Percentiles rank a stretch among this genome's conserved stretches.
Conservation (phyloP, 2,888 invertebrate genomes). For the Thereva nobilitata region DNA sequence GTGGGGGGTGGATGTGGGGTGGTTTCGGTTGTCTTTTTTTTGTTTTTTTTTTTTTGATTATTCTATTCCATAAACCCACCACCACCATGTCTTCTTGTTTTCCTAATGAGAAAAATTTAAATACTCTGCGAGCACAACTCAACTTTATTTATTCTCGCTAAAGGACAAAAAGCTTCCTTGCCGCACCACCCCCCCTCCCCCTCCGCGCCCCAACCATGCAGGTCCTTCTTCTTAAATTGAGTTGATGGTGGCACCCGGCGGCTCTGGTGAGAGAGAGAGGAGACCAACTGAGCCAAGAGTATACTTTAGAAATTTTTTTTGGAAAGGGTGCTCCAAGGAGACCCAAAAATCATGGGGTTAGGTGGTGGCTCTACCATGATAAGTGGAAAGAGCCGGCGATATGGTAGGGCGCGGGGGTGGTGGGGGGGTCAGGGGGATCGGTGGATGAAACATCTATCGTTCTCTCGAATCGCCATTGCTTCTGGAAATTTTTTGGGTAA, state of each 20-base stretch:
- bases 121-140: slow-evolving; percentile 26
- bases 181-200: neutral
- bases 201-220: neutral
- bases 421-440: neutral
- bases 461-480: slow-evolving; percentile 23
- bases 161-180: slow-evolving; percentile 27
- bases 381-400: neutral
- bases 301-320: too few species aligned
- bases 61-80: too few species aligned
- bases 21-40: too few species aligned
- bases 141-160: slow-evolving; percentile 30
- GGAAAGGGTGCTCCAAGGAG: too few species aligned
- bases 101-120: slow-evolving; percentile 34
- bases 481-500: slow-evolving; percentile 7
- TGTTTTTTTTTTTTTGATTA: too few species aligned
- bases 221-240: neutral
- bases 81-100: slow-evolving; percentile 8
- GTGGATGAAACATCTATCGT: slow-evolving; percentile 14
- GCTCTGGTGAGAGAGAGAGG: too few species aligned
- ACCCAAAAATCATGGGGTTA: too few species aligned
- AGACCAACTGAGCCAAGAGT: too few species aligned
- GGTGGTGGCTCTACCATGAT: too few species aligned
- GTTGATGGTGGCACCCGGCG: neutral
- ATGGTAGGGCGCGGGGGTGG: neutral
- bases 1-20: too few species aligned